Evolutionary conservation across 2,797 vertebrate genomes (phyloP).

Genomic region (Dendrocincla fuliginosa): DNA sequence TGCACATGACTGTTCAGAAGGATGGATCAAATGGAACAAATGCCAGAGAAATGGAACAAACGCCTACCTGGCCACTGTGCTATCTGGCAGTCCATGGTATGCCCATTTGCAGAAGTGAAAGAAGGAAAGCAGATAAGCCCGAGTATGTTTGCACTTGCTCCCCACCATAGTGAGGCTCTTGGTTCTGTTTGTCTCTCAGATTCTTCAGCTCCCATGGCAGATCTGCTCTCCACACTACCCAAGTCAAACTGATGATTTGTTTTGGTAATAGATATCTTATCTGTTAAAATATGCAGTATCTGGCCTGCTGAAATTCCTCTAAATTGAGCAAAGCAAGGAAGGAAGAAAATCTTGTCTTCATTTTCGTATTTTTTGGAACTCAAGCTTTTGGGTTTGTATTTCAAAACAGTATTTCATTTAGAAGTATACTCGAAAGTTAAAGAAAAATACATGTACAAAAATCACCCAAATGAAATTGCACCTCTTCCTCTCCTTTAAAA

Average conservation of each 20-base stretch:
- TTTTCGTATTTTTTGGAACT: not conserved
- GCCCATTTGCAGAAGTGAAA: not conserved
- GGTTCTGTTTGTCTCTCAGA: not conserved
- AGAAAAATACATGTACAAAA: not conserved
- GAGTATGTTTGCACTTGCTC: not conserved
- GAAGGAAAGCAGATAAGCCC: not conserved
- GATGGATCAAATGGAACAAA: not conserved
- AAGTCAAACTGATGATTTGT: not conserved
- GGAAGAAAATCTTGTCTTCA: not conserved
- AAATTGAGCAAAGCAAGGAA: not conserved
- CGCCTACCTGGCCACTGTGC: not conserved
- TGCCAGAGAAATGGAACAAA: not conserved
- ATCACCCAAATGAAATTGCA: not conserved
- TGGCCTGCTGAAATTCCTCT: not conserved
- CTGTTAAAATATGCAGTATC: not conserved
- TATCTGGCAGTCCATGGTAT: not conserved
- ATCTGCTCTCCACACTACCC: not conserved
- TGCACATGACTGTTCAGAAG: not conserved
- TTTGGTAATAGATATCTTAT: not conserved
- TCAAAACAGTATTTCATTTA: not conserved
- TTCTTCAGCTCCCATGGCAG: not conserved
- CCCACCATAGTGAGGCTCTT: not conserved
- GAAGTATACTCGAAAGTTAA: not conserved
- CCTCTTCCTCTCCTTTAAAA: fast-evolving
- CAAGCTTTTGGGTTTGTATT: not conserved